A percentile compares a stretch with the other conserved stretches of the same genome.
Conservation (phyloP, 2,888 invertebrate genomes). For the Drosophila sordidula region DNA sequence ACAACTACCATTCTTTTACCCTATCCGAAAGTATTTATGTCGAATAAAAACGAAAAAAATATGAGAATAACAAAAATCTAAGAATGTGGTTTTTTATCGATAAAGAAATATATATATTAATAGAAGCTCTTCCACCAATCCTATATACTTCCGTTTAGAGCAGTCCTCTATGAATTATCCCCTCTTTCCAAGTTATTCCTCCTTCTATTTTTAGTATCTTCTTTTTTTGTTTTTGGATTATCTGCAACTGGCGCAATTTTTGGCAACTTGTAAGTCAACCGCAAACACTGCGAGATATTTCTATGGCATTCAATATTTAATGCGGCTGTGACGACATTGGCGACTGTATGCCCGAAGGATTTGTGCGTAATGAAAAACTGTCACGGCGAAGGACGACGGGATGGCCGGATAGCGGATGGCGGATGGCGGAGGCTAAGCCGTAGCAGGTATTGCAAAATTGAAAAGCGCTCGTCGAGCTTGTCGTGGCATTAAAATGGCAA, state of each 20-base stretch:
- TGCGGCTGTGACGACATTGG: conserved; percentile 55
- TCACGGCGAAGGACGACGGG: conserved; percentile 41
- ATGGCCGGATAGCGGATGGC: neutral
- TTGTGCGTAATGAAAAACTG: conserved; percentile 80
- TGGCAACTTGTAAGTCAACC: conserved; percentile 40
- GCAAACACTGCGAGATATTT: conserved; percentile 49
- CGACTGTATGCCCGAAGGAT: conserved; percentile 76
- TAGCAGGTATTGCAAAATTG: conserved; percentile 72
- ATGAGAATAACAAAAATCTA: no score
- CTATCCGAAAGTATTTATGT: no score
- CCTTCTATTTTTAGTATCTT: neutral
- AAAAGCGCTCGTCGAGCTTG: conserved; percentile 62
- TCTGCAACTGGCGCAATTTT: conserved; percentile 27
- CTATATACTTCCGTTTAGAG: no score
- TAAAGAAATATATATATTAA: no score
- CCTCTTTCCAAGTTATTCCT: no score
- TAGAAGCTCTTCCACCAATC: no score
- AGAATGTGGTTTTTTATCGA: no score
- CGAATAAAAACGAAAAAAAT: no score
- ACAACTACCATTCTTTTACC: no score
- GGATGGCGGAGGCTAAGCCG: conserved; percentile 45
- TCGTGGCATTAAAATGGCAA: conserved; percentile 76
- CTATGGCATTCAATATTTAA: conserved; percentile 52
- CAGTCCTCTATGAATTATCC: no score
- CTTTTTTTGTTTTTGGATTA: conserved; percentile 12